Conservation (phyloP, 2,797 vertebrate species). For the Semotilus atromaculatus region DNA sequence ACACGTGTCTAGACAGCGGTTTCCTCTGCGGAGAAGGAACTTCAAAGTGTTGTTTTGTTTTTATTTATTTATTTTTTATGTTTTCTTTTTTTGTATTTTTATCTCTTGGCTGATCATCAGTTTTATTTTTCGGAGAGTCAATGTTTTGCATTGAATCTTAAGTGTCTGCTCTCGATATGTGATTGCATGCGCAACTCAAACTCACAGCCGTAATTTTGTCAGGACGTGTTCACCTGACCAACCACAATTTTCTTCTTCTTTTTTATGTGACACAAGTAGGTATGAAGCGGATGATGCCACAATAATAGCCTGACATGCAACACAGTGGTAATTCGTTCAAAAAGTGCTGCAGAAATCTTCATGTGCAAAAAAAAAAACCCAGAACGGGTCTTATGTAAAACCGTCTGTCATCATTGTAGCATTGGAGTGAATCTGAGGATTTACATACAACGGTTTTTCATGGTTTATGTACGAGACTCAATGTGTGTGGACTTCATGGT, state of each 20-base stretch:
- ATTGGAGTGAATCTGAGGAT: background rate
- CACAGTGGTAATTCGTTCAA: background rate
- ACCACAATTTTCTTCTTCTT: background rate
- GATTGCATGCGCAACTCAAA: background rate
- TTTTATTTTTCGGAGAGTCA: background rate
- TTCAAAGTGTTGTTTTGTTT: constrained; percentile 18
- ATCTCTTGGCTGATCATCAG: constrained; percentile 13
- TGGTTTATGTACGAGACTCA: background rate
- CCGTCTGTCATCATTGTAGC: background rate
- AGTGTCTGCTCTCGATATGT: background rate
- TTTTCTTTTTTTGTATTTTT: background rate
- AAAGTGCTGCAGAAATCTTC: background rate
- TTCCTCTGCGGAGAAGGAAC: constrained; percentile 14
- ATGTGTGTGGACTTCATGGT: background rate
- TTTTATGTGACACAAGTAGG: background rate
- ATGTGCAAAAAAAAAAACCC: background rate
- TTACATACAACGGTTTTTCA: background rate
- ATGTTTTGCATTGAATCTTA: background rate
- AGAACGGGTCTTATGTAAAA: background rate
- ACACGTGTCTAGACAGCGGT: background rate
- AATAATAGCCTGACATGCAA: background rate
- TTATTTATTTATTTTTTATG: background rate
- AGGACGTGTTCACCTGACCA: background rate
- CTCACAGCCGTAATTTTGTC: background rate
- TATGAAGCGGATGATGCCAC: background rate